Evolutionary conservation across 2,888 invertebrate genomes (phyloP).

Genomic region (Drosophila putrida): DNA sequence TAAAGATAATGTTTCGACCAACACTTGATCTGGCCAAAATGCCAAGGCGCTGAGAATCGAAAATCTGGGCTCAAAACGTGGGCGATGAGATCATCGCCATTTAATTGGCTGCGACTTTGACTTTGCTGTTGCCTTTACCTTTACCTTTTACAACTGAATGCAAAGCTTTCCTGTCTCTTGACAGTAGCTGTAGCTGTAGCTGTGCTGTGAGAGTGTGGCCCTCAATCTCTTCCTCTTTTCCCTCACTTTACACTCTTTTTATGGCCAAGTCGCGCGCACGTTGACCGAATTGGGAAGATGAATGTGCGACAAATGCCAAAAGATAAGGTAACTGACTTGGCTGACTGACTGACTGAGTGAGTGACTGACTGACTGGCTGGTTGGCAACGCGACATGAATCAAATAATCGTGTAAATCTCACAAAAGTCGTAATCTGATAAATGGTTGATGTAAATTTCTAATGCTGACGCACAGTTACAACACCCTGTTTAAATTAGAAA

Average conservation of each 20-base stretch:
- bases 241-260: constrained; percentile 43
- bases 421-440: constrained; percentile 45
- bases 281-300: constrained; percentile 77
- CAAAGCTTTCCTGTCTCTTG: constrained; percentile 6
- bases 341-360: constrained; percentile 5
- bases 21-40: constrained; percentile 60
- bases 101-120: constrained; percentile 70
- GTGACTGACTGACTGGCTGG: neutral
- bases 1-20: constrained; percentile 15
- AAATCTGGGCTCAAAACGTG: constrained; percentile 54
- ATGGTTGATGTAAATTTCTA: constrained; percentile 73
- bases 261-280: constrained; percentile 61
- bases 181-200: constrained; percentile 21
- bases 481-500: neutral
- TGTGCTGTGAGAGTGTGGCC: neutral
- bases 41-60: constrained; percentile 47
- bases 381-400: constrained; percentile 47
- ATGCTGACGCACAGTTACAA: constrained; percentile 55
- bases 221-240: constrained; percentile 6
- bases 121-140: constrained; percentile 15
- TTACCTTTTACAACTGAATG: constrained; percentile 22
- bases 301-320: constrained; percentile 72
- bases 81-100: constrained; percentile 81
- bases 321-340: constrained; percentile 35
- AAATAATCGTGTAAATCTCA: constrained; percentile 55